Conservation (phyloP, 1,140 invertebrate genomes). For the Aphelinus certus region DNA sequence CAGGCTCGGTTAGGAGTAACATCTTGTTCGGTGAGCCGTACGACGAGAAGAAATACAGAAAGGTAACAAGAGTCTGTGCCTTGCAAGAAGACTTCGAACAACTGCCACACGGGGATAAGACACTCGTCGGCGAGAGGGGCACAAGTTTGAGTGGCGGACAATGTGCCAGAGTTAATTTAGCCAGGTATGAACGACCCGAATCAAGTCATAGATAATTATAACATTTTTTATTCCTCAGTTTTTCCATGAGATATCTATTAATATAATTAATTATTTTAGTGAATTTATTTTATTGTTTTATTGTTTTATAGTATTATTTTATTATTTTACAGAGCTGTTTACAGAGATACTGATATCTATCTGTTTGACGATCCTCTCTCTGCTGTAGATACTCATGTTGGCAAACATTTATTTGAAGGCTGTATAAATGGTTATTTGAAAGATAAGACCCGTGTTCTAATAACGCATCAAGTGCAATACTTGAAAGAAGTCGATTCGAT, state of each 20-base stretch:
- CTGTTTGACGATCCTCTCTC: constrained; percentile 81
- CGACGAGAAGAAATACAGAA: constrained; percentile 73
- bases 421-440: constrained; percentile 74
- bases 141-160: constrained; percentile 89
- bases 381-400: constrained; percentile 80
- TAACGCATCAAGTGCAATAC: constrained; percentile 85
- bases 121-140: constrained; percentile 87
- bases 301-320: no score
- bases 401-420: constrained; percentile 77
- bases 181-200: constrained; percentile 50
- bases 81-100: constrained; percentile 80
- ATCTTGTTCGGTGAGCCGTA: constrained; percentile 68
- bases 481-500: constrained; percentile 76
- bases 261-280: background rate
- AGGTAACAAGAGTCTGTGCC: constrained; percentile 78
- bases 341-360: constrained; percentile 84
- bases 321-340: constrained; percentile 72
- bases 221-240: background rate
- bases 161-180: constrained; percentile 87
- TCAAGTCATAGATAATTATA: background rate
- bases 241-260: background rate
- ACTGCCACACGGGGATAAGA: constrained; percentile 83
- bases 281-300: background rate
- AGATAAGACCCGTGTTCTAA: constrained; percentile 77
- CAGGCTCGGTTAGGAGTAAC: constrained; percentile 49